A percentile compares a stretch with the other conserved stretches of the same genome.
Conservation (phyloP, 2,888 invertebrate genomes). For the Xestia sexstrigata region DNA sequence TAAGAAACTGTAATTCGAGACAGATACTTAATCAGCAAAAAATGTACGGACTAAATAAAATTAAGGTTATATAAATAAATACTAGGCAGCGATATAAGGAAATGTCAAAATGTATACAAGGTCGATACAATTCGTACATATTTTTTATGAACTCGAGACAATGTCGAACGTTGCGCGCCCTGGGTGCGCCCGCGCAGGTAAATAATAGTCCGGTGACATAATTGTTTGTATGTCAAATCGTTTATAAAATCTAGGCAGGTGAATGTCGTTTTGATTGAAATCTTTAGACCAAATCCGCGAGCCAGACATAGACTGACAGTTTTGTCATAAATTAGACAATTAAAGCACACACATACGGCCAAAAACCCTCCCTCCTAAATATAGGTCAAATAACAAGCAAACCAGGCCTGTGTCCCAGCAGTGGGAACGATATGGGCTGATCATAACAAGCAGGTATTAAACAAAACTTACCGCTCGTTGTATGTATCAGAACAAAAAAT, state of each 20-base stretch:
- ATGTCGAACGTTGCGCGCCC: constrained; percentile 59
- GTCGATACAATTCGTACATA: constrained; percentile 63
- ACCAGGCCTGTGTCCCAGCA: background rate
- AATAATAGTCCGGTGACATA: constrained; percentile 52
- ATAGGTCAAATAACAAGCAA: background rate
- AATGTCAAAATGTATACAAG: constrained; percentile 66
- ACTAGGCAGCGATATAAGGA: constrained; percentile 65
- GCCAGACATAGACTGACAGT: background rate
- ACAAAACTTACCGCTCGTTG: background rate
- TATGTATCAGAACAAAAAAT: background rate
- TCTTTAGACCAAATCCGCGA: constrained; percentile 1
- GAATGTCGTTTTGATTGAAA: constrained; percentile 30
- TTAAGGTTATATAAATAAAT: constrained; percentile 65
- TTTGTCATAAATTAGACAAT: background rate
- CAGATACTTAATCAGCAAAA: constrained; percentile 47
- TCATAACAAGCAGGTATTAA: constrained; percentile 2
- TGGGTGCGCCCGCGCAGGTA: constrained; percentile 63
- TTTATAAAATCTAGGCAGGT: constrained; percentile 25
- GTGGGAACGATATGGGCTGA: background rate
- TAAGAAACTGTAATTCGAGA: constrained; percentile 33
- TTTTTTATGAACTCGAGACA: constrained; percentile 66
- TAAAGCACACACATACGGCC: background rate
- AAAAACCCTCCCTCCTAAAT: background rate
- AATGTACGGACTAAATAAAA: constrained; percentile 57
- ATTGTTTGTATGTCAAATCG: constrained; percentile 42